A percentile compares a stretch with the other conserved stretches of the same genome.
Evolutionary conservation across 2,797 vertebrate genomes (phyloP).

Genomic region (Buceros bicornis): DNA sequence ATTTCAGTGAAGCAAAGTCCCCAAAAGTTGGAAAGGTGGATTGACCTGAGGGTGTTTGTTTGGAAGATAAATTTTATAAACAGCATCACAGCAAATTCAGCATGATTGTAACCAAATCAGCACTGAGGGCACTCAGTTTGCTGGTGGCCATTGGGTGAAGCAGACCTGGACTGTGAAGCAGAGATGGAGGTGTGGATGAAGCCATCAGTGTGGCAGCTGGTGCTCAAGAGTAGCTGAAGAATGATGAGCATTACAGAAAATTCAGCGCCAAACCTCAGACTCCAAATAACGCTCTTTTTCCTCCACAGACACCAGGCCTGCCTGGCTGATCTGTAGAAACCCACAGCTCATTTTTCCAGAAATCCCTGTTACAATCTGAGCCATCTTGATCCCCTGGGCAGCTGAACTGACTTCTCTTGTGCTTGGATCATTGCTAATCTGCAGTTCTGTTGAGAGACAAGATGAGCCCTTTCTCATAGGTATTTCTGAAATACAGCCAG

Average conservation of each 20-base stretch:
- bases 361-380: not conserved
- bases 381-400: not conserved
- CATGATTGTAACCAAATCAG: not conserved
- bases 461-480: conserved; percentile 21
- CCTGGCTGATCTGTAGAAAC: not conserved
- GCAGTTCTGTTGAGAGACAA: not conserved
- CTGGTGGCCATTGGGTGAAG: not conserved
- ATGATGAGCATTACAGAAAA: not conserved
- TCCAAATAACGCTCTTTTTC: not conserved
- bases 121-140: not conserved
- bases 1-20: not conserved
- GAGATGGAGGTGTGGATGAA: not conserved
- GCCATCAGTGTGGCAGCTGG: not conserved
- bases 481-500: conserved; percentile 60
- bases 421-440: conserved; percentile 25
- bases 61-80: not conserved
- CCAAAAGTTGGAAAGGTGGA: not conserved
- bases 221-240: not conserved
- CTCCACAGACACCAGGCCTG: not conserved
- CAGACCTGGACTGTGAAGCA: not conserved
- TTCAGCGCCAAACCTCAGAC: not conserved
- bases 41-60: not conserved
- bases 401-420: not conserved
- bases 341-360: not conserved
- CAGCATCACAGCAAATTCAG: not conserved